These are phyloP conservation scores for Hucho hucho DNA, from an alignment of 2,113 vertebrate genomes.

Conservation along the genomic window DNA sequence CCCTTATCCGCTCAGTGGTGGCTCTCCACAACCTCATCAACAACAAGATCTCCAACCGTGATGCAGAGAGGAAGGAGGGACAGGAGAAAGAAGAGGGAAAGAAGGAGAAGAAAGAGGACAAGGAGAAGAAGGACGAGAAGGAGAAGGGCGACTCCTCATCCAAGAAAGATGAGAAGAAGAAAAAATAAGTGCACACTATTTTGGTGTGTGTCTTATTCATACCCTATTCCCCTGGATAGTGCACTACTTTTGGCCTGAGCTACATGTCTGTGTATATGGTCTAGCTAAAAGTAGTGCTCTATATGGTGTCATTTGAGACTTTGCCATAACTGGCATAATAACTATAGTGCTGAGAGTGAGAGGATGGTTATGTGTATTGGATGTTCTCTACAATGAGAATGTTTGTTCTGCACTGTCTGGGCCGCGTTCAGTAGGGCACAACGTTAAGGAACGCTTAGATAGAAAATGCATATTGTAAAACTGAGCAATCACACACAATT, in stretches of 20 bases:
- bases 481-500: background rate
- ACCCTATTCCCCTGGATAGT: conserved; percentile 42
- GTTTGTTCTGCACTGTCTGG: conserved; percentile 20
- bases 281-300: conserved; percentile 67
- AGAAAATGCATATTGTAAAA: too few relatives aligned
- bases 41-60: conserved; percentile 99
- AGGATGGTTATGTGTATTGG: conserved; percentile 37
- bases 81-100: conserved; percentile 98
- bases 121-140: conserved; percentile 81
- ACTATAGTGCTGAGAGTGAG: conserved; percentile 49
- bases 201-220: conserved; percentile 43
- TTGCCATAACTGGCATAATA: conserved; percentile 50
- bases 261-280: conserved; percentile 51
- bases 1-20: conserved; percentile 94
- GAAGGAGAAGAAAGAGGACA: conserved; percentile 96
- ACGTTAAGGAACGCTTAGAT: too few relatives aligned
- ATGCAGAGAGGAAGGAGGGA: conserved; percentile 96
- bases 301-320: conserved; percentile 61
- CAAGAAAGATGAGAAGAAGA: conserved; percentile 74
- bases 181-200: conserved; percentile 58
- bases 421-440: conserved; percentile 7
- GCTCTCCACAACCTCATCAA: conserved; percentile 99
- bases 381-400: conserved; percentile 46
- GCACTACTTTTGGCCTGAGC: conserved; percentile 46
- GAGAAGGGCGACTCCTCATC: conserved; percentile 61